These are phyloP conservation scores for Globia sparganii DNA, from an alignment of 2,888 invertebrate genomes.

Conservation along the genomic window DNA sequence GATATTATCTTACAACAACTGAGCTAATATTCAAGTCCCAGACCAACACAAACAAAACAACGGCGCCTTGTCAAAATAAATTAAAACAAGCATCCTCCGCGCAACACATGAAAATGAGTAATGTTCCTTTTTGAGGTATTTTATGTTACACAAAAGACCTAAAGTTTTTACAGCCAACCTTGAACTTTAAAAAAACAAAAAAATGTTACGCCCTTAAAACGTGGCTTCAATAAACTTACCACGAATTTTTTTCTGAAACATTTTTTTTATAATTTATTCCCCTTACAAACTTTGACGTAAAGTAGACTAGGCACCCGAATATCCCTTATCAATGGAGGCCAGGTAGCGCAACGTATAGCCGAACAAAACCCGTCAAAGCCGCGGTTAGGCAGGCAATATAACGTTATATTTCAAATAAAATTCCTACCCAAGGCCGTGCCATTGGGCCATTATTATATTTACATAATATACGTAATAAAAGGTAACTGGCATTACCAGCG, in stretches of 20 bases:
- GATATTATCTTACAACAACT: conserved; percentile 53
- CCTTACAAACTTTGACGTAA: conserved; percentile 25
- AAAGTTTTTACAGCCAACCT: conserved; percentile 47
- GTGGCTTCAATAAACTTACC: conserved; percentile 13
- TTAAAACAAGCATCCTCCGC: conserved; percentile 46
- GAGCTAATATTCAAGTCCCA: conserved; percentile 50
- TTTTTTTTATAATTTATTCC: conserved; percentile 47
- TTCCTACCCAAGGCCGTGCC: conserved; percentile 65
- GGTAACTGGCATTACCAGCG: conserved; percentile 71
- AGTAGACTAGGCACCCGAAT: conserved; percentile 39
- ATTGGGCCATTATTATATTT: conserved; percentile 72
- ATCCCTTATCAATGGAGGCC: conserved; percentile 59
- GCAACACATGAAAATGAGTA: conserved; percentile 51
- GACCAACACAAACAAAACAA: conserved; percentile 55
- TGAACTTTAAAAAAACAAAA: conserved; percentile 46
- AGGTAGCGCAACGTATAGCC: conserved; percentile 28
- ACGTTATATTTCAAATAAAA: conserved; percentile 71
- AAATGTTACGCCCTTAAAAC: conserved; percentile 34
- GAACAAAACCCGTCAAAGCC: conserved; percentile 60
- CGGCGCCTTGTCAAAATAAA: conserved; percentile 57
- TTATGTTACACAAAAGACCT: conserved; percentile 48
- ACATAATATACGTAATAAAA: conserved; percentile 74
- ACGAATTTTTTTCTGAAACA: conserved; percentile 18
- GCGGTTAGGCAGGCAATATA: conserved; percentile 64
- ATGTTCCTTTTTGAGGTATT: conserved; percentile 39